Evolutionary conservation across 2,797 vertebrate genomes (phyloP).

Genomic region (Eremophila alpestris): DNA sequence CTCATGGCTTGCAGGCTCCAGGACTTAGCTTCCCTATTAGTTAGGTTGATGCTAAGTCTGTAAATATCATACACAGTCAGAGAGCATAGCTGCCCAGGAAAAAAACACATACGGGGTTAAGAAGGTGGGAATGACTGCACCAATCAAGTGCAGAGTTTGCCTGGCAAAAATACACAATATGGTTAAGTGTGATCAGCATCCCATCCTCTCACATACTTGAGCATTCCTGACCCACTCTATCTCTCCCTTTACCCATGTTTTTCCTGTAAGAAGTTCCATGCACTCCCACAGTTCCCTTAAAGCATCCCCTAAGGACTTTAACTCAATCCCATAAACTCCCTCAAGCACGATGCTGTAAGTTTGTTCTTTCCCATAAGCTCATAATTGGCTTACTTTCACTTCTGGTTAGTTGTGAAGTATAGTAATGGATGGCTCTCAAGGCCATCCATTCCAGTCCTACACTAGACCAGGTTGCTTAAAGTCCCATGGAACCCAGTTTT

Average conservation of each 20-base stretch:
- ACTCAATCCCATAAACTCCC: not conserved
- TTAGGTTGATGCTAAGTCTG: not conserved
- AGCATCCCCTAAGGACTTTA: not conserved
- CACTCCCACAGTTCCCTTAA: no score
- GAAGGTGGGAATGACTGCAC: not conserved
- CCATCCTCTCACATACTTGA: not conserved
- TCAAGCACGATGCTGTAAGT: not conserved
- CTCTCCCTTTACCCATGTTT: not conserved
- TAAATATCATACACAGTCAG: not conserved
- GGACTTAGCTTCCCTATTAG: not conserved
- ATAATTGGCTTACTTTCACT: not conserved
- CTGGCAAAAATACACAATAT: not conserved
- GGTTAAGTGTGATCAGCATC: not conserved
- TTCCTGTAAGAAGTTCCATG: not conserved
- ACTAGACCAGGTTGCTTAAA: not conserved
- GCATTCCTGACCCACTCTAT: not conserved
- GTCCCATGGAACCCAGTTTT: not conserved
- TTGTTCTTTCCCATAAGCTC: not conserved
- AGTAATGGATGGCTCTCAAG: not conserved
- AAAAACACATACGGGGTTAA: not conserved
- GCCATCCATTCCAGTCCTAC: not conserved
- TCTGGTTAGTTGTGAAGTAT: not conserved
- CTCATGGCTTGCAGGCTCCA: not conserved
- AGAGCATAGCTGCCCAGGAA: not conserved
- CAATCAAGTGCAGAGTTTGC: not conserved